These are phyloP conservation scores for Strongylocentrotus purpuratus DNA, from an alignment of 35 echinoderm and acorn worm genomes.

Conservation along the genomic window DNA sequence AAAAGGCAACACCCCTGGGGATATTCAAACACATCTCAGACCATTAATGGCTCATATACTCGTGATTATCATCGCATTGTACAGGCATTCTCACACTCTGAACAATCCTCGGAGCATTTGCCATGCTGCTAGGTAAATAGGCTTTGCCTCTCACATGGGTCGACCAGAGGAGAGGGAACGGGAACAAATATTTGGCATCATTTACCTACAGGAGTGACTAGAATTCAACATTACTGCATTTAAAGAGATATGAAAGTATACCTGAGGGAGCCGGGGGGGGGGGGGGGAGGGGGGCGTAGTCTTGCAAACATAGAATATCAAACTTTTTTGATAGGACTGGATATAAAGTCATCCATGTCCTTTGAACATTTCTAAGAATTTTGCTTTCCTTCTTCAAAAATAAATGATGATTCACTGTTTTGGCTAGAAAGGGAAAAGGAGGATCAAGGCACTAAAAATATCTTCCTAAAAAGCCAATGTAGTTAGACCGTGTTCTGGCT, in stretches of 20 bases:
- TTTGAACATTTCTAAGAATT: neutral
- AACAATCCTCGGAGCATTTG: neutral
- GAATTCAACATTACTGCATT: neutral
- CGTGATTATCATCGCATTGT: neutral
- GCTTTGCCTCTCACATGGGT: neutral
- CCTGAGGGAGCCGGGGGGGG: neutral
- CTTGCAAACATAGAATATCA: neutral
- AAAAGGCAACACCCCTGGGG: neutral
- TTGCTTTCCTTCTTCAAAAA: neutral
- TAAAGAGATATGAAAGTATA: neutral
- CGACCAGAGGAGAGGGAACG: neutral
- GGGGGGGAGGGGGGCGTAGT: neutral
- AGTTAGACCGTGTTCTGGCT: neutral
- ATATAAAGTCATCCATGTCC: neutral
- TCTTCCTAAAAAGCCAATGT: neutral
- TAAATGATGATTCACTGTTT: neutral
- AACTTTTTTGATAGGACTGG: neutral
- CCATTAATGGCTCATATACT: neutral
- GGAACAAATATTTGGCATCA: conserved; percentile 11
- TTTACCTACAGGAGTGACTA: neutral
- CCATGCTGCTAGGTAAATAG: neutral
- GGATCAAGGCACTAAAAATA: neutral
- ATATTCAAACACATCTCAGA: neutral
- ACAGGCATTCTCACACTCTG: neutral
- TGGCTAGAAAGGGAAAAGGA: neutral